These are phyloP conservation scores for Neolamprologus caudopunctatus DNA, from an alignment of 2,113 vertebrate species.

Conservation along the genomic window DNA sequence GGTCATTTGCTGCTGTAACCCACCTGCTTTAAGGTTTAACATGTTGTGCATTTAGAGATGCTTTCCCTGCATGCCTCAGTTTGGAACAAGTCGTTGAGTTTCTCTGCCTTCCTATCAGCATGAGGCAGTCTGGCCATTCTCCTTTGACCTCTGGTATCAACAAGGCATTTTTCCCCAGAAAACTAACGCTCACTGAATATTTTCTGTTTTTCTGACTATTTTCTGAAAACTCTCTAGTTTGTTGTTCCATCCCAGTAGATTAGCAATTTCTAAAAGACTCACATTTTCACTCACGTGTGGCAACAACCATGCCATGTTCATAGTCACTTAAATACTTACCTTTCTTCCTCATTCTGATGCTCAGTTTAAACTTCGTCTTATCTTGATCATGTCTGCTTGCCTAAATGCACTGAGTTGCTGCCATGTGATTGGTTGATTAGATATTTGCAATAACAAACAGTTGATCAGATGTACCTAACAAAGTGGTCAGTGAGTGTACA, in stretches of 20 bases:
- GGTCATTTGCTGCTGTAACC: background rate
- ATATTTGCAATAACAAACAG: background rate
- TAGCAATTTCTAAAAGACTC: background rate
- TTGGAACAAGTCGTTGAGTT: background rate
- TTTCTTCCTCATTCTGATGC: background rate
- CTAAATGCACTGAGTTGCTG: background rate
- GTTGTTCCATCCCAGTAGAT: background rate
- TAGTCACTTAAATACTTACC: background rate
- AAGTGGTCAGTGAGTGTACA: background rate
- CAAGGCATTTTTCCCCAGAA: background rate
- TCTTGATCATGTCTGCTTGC: background rate
- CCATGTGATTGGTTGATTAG: background rate
- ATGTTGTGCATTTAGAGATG: background rate
- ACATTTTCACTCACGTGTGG: background rate
- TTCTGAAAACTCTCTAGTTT: background rate
- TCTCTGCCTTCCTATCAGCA: background rate
- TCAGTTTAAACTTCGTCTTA: background rate
- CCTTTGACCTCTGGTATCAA: background rate
- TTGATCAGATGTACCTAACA: background rate
- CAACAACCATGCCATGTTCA: background rate
- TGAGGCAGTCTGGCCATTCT: background rate
- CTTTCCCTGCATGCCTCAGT: background rate
- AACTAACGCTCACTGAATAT: background rate
- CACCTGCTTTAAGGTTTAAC: background rate
- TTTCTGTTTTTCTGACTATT: accelerated